Percentiles rank a stretch among this genome's conserved stretches.
Evolutionary conservation across 2,113 vertebrate genomes (phyloP).

Genomic region (Syrrhaptes paradoxus): DNA sequence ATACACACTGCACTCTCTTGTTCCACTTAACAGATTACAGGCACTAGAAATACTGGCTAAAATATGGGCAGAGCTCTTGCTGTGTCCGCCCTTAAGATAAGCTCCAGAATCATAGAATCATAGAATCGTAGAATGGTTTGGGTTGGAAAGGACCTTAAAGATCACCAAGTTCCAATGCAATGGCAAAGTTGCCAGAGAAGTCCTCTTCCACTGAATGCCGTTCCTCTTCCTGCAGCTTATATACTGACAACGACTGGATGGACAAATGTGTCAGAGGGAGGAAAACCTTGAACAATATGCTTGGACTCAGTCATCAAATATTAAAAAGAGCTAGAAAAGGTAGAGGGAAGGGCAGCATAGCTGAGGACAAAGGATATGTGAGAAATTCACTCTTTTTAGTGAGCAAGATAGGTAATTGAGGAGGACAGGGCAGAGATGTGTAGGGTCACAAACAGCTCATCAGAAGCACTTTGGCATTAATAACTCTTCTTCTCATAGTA

Average conservation of each 20-base stretch:
- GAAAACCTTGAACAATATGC: background rate
- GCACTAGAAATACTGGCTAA: background rate
- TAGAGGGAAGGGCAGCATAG: background rate
- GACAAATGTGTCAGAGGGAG: background rate
- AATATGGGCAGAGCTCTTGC: background rate
- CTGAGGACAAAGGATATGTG: background rate
- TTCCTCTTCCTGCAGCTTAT: background rate
- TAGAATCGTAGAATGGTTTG: no score
- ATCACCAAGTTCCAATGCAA: background rate
- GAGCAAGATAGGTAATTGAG: background rate
- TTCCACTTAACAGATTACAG: background rate
- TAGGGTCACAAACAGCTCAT: background rate
- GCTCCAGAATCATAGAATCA: background rate
- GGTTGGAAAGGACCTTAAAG: no score
- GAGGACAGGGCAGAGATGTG: background rate
- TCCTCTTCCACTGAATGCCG: accelerated
- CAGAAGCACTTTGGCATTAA: background rate
- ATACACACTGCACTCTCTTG: background rate
- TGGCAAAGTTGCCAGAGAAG: background rate
- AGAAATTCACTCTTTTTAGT: background rate
- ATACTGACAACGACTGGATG: background rate
- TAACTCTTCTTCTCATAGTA: background rate
- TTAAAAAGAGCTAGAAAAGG: background rate
- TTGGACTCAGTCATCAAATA: background rate
- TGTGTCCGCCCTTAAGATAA: background rate